Evolutionary conservation across 2,888 invertebrate species (phyloP).

Genomic region (Sphaerophoria taeniata): DNA sequence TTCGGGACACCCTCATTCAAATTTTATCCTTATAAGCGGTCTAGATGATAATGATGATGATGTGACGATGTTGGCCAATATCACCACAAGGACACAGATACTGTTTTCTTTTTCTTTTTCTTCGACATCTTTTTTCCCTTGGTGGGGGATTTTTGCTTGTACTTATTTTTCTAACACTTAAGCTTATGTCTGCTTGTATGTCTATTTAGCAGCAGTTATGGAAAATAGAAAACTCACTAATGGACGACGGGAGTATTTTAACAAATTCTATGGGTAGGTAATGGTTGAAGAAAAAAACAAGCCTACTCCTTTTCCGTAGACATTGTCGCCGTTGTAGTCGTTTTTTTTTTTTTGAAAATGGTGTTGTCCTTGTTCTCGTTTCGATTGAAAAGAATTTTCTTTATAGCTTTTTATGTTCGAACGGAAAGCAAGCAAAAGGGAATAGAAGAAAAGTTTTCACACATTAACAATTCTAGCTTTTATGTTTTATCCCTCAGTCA

Average conservation of each 20-base stretch:
- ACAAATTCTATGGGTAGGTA: constrained; percentile 53
- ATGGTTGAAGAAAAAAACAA: constrained; percentile 23
- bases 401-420: constrained; percentile 34
- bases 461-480: constrained; percentile 44
- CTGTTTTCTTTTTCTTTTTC: constrained; percentile 7
- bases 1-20: no score
- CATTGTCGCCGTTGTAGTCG: constrained; percentile 12
- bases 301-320: constrained; percentile 24
- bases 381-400: constrained; percentile 53
- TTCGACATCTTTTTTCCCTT: constrained; percentile 1
- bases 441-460: not conserved
- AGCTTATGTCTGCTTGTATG: constrained; percentile 22
- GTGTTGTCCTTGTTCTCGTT: constrained; percentile 69
- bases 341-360: constrained; percentile 24
- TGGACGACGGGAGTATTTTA: constrained; percentile 68
- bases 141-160: not conserved
- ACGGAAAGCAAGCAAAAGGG: not conserved
- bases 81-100: constrained; percentile 65
- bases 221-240: constrained; percentile 49
- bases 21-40: no score
- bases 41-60: constrained; percentile 23
- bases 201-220: constrained; percentile 35
- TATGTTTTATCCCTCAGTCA: constrained; percentile 25
- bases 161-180: constrained; percentile 35
- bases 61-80: constrained; percentile 70